Conservation (phyloP, 2,888 invertebrate genomes). For the Furcula furcula region DNA sequence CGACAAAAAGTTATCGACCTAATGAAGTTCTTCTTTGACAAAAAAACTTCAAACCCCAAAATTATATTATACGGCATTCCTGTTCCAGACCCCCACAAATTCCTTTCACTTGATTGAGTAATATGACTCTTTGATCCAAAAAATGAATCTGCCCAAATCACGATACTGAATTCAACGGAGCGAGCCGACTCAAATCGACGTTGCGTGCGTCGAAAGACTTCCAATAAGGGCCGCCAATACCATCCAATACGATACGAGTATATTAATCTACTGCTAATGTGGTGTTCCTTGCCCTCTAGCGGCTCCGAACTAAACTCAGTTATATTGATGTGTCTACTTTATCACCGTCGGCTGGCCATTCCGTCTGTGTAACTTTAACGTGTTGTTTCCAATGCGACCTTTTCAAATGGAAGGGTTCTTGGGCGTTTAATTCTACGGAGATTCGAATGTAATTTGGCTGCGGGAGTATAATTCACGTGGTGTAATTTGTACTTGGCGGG, state of each 20-base stretch:
- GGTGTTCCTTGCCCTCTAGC: slow-evolving; percentile 56
- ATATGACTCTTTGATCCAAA: slow-evolving; percentile 35
- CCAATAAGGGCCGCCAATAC: slow-evolving; percentile 49
- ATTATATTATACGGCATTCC: slow-evolving; percentile 11
- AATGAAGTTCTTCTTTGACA: no score
- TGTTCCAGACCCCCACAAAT: slow-evolving; percentile 27
- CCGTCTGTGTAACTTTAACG: slow-evolving; percentile 56
- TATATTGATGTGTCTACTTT: slow-evolving; percentile 71
- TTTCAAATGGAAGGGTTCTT: slow-evolving; percentile 41
- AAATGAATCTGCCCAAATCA: slow-evolving; percentile 35
- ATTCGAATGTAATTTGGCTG: slow-evolving; percentile 50
- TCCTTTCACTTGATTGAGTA: slow-evolving; percentile 28
- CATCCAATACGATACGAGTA: slow-evolving; percentile 47
- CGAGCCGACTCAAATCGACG: slow-evolving; percentile 56
- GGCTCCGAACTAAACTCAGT: slow-evolving; percentile 42
- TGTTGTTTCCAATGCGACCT: slow-evolving; percentile 52
- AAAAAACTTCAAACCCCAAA: no score
- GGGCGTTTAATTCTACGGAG: slow-evolving; percentile 48
- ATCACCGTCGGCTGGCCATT: slow-evolving; percentile 64
- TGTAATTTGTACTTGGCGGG: slow-evolving; percentile 29
- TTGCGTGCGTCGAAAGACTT: slow-evolving; percentile 67
- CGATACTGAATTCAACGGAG: slow-evolving; percentile 39
- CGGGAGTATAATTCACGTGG: slow-evolving; percentile 29
- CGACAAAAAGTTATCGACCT: no score
- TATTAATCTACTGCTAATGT: slow-evolving; percentile 76